These are phyloP conservation scores for Athene cunicularia DNA, from an alignment of 2,113 vertebrate species.

Conservation along the genomic window DNA sequence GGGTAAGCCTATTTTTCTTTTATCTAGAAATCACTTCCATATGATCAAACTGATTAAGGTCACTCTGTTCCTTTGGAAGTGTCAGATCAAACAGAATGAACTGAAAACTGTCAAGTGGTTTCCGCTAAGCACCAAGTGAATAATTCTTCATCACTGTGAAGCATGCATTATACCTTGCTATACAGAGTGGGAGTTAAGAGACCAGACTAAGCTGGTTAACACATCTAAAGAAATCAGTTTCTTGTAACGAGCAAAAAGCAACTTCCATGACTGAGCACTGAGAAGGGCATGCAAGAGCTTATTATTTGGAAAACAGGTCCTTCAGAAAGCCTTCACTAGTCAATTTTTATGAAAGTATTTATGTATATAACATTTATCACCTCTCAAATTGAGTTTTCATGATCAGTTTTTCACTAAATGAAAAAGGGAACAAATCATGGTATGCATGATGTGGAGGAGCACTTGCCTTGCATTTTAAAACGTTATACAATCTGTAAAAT, in stretches of 20 bases:
- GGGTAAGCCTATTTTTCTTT: constrained; percentile 1
- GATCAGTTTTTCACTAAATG: not conserved
- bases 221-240: not conserved
- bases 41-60: constrained; percentile 40
- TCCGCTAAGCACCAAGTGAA: not conserved
- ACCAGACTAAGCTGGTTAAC: not conserved
- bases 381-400: not conserved
- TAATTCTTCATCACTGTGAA: constrained; percentile 12
- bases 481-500: not conserved
- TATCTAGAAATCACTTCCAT: constrained; percentile 7
- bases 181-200: not conserved
- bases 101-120: constrained; percentile 40
- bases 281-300: not conserved
- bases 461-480: not conserved
- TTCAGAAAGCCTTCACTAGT: not conserved
- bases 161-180: not conserved
- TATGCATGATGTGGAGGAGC: not conserved
- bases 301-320: not conserved
- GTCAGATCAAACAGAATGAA: constrained; percentile 49
- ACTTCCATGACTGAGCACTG: not conserved
- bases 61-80: constrained; percentile 15
- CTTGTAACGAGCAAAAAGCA: not conserved
- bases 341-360: not conserved
- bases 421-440: not conserved
- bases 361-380: not conserved